A percentile compares a stretch with the other conserved stretches of the same genome.
Conservation (phyloP, 2,888 invertebrate species). For the Zaprionus obscuricornis region DNA sequence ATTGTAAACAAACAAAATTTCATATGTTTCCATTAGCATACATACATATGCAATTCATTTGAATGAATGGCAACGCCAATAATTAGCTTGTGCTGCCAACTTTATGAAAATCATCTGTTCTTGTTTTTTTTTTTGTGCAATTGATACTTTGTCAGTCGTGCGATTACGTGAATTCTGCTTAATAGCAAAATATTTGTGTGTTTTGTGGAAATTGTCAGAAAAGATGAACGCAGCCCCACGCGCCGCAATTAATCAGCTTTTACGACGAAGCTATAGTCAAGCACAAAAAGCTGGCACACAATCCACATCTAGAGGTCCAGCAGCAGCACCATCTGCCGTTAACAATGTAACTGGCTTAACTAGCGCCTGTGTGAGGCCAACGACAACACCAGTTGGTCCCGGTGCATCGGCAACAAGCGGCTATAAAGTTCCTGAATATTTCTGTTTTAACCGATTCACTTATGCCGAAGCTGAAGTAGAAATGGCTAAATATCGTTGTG, state of each 20-base stretch:
- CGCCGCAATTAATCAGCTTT: conserved; percentile 36
- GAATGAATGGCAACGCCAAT: conserved; percentile 29
- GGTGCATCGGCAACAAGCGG: conserved; percentile 84
- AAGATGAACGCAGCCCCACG: conserved; percentile 62
- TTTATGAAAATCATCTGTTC: conserved; percentile 38
- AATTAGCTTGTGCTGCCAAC: conserved; percentile 38
- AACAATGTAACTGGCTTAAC: conserved; percentile 88
- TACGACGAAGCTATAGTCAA: conserved; percentile 64
- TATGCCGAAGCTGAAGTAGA: conserved; percentile 94
- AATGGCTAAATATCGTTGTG: conserved; percentile 90
- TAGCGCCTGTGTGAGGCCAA: conserved; percentile 85
- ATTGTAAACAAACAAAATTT: conserved; percentile 37
- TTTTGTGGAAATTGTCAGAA: conserved; percentile 7
- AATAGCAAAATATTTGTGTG: conserved; percentile 29
- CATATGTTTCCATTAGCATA: no score
- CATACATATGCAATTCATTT: not conserved
- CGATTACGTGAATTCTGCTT: conserved; percentile 72
- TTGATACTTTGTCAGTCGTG: conserved; percentile 37
- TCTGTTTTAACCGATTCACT: conserved; percentile 89
- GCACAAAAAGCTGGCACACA: conserved; percentile 30
- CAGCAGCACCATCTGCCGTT: conserved; percentile 33
- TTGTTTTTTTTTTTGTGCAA: conserved; percentile 29
- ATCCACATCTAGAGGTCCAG: not conserved
- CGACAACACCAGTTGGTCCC: conserved; percentile 82
- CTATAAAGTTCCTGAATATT: conserved; percentile 96